Base-by-base conservation (phyloP, 2,888 invertebrate genomes). In the Adelphocoris suturalis region DNA sequence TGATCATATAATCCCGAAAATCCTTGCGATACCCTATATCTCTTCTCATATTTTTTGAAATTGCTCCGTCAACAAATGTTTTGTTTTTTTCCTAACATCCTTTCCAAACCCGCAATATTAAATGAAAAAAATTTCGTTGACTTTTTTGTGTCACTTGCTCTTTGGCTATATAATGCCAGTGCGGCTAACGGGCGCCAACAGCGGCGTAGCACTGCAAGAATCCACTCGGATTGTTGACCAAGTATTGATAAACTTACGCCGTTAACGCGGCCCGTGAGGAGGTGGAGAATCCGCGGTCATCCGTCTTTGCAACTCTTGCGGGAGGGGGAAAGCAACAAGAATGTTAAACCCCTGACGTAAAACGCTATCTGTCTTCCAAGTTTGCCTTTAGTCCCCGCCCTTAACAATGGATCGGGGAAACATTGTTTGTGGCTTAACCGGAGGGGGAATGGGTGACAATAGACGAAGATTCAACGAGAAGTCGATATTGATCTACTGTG, bases 331-430 rank as follows among this genome's bases (percentile, higher is more conserved):
- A 78, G 61, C 88, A 88, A 88, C 88, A 88, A 88, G 88, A 88
- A 88, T 88, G 78, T 88, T 88, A 48, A 88, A 78, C 78, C 28
- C 80, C 78, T 52, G 78, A 88, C 78, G 88, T 88, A 88, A 88
- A 88, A 88, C 78, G 78, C 88, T 88, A 88, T 88, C 88, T 55
- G 88, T 88, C 88, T 88, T 88, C 88, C 76, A 88, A 88, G 88
- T 88, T 88, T 88, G 55, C 28, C 76, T 14, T 48, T 37, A 37
- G 80, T n/a, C 16, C n/a, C 57, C 68, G 12, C 16, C 88, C 28
- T 37, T 27, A 61, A 78, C 76, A 76, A 88, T 76, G 55, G 78
- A 78, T 80, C 28, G 28, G 80, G 80, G 55, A 28, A 87, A 87
- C 87, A 87, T 55, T 78, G 88, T 78, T 88, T 78, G 78, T 19